Percentiles rank a stretch among this genome's conserved stretches.
These are phyloP conservation scores for Isaurus tuberculatus DNA, from an alignment of 92 coral and sea anemone genomes.

Conservation along the genomic window DNA sequence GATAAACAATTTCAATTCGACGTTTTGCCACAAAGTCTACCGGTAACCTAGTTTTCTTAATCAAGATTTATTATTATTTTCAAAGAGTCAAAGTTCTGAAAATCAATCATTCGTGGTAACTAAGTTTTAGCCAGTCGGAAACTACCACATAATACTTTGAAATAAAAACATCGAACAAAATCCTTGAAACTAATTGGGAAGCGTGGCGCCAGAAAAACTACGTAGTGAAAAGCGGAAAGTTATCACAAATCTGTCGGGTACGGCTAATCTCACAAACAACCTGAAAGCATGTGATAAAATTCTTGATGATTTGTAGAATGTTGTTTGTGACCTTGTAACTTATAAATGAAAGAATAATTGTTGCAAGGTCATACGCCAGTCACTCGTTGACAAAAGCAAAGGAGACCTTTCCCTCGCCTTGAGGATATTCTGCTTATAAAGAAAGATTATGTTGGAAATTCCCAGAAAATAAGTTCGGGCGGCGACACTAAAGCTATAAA, in stretches of 20 bases:
- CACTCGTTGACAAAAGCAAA: not conserved
- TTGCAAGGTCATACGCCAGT: not conserved
- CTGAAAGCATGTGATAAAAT: conserved; percentile 8
- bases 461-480: not conserved
- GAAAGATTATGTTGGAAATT: not conserved
- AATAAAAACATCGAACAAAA: not conserved
- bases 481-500: not conserved
- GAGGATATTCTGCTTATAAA: not conserved
- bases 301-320: not conserved
- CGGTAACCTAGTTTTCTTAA: not conserved
- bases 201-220: not conserved
- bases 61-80: conserved; percentile 3
- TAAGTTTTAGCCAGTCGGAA: not conserved
- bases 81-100: not conserved
- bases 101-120: not conserved
- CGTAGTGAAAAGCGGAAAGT: not conserved
- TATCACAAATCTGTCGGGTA: not conserved
- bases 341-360: conserved; percentile 26
- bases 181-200: too few relatives aligned
- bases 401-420: not conserved
- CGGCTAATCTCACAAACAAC: not conserved
- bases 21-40: not conserved
- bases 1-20: conserved; percentile 19
- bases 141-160: too few relatives aligned
- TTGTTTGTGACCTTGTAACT: conserved; percentile 15